Evolutionary conservation across 1,140 invertebrate species (phyloP).

Genomic region (Tribolium madens): DNA sequence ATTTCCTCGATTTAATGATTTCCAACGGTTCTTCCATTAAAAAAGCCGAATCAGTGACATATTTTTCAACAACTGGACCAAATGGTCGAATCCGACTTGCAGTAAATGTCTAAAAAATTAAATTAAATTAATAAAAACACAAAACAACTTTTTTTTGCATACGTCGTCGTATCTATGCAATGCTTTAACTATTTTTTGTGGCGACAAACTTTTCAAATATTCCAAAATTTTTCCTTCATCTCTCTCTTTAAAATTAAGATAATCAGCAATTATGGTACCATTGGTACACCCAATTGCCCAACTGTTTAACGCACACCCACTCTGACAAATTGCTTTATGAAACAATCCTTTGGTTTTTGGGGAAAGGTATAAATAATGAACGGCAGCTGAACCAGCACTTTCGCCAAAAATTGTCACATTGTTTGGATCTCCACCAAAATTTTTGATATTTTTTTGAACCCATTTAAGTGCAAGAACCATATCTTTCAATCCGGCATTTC

Average conservation of each 20-base stretch:
- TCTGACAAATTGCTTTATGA: constrained; percentile 71
- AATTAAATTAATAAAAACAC: background rate
- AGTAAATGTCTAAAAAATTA: background rate
- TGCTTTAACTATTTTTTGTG: constrained; percentile 62
- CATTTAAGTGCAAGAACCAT: constrained; percentile 70
- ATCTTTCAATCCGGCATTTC: constrained; percentile 75
- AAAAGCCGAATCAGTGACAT: constrained; percentile 49
- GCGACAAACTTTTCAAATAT: constrained; percentile 54
- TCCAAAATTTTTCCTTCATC: constrained; percentile 51
- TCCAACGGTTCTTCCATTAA: constrained; percentile 55
- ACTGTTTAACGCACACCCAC: constrained; percentile 69
- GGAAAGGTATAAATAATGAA: constrained; percentile 53
- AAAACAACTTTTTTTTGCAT: constrained; percentile 57
- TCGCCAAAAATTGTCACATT: constrained; percentile 67
- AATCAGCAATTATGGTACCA: constrained; percentile 4
- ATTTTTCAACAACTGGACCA: constrained; percentile 47
- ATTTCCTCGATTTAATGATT: constrained; percentile 57
- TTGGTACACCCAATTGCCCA: constrained; percentile 64
- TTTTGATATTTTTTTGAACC: constrained; percentile 68
- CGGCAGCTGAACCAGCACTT: constrained; percentile 66
- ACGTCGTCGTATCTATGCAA: constrained; percentile 57
- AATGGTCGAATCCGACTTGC: background rate
- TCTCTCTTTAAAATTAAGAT: constrained; percentile 6
- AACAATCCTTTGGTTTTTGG: constrained; percentile 69
- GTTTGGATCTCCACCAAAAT: constrained; percentile 67